Evolutionary conservation across 2,888 invertebrate genomes (phyloP), one percentile per base, ranked within the genome.

Genomic region (Drosophila stalkeri): DNA sequence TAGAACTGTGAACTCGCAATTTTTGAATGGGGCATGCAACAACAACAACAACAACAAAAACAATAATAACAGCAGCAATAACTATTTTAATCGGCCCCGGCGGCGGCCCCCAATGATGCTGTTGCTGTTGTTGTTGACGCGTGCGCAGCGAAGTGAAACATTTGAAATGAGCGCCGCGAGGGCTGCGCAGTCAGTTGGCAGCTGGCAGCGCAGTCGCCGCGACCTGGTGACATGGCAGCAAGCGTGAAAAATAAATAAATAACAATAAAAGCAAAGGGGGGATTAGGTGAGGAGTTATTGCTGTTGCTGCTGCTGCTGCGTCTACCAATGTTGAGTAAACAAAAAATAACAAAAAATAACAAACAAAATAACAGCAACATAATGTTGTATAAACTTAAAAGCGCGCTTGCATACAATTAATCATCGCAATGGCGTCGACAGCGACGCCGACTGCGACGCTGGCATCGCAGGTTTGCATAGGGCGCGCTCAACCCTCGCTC

Each of bases 131-230:
- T 57, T 73, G 68, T 72, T 72, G 84, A 78, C 89, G 89, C 89
- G 82, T 90, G 91, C 87, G 82, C 91, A 91, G 60, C 90, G 81
- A 90, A 82, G 78, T 89, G 91, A 85, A 85, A 91, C 91, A 82
- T 81, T 82, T 79, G 75, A 73, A 72, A 68, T 46, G 62, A 66
- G 68, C 61, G 59, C 18, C 46, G 35, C 61, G 44, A 51, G 52
- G 39, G 56, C 73, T 57, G 76, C 65, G 70, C 62, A 56, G 72
- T 60, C 47, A 31, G 59, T 57, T 54, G 47, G 43, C 55, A 51
- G 63, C 41, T 46, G 49, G 56, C 72, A 37, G 63, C 57, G 52
- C 63, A 43, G 61, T 55, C 44, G 59, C 64, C 18, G 60, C 43
- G 65, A 46, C 52, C 75, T 75, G 75, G 75, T 84, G 88, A 82